A percentile compares a stretch with the other conserved stretches of the same genome.
phyloP scores from a whole-genome alignment of 2,113 vertebrate genomes.

The Camarhynchus parvulus region DNA sequence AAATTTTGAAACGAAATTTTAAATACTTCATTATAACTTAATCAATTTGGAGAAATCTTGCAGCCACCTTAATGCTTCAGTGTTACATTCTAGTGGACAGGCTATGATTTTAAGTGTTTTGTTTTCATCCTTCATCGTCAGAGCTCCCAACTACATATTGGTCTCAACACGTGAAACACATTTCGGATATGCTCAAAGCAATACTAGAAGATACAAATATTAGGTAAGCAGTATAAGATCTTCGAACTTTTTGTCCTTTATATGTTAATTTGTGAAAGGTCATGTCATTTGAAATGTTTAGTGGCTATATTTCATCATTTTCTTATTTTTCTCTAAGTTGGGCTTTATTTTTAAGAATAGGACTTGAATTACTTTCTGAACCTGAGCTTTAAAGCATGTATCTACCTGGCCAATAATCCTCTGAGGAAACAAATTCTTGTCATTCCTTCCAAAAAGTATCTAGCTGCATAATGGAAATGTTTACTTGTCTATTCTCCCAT shows the following conservation, averaged over 20 bases:
- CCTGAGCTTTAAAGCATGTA: background rate
- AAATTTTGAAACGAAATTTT: background rate
- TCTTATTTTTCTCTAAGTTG: background rate
- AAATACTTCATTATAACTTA: background rate
- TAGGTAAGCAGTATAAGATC: slow-evolving; percentile 57
- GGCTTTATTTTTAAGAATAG: background rate
- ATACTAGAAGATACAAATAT: slow-evolving; percentile 69
- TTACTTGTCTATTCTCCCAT: background rate
- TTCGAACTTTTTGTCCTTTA: background rate
- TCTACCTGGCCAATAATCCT: background rate
- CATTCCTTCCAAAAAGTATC: background rate
- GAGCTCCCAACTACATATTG: slow-evolving; percentile 76
- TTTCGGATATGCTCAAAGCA: slow-evolving; percentile 79
- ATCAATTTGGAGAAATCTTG: background rate
- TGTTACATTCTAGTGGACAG: background rate
- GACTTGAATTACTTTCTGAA: background rate
- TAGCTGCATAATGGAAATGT: background rate
- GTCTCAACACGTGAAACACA: slow-evolving; percentile 77
- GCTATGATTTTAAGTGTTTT: background rate
- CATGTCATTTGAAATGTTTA: background rate
- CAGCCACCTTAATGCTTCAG: background rate
- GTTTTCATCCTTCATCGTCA: slow-evolving; percentile 52
- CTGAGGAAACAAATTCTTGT: background rate
- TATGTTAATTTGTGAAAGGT: background rate
- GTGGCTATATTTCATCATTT: background rate